These are phyloP conservation scores for Ormyrus rosae DNA, from an alignment of 2,888 invertebrate species.

Conservation along the genomic window DNA sequence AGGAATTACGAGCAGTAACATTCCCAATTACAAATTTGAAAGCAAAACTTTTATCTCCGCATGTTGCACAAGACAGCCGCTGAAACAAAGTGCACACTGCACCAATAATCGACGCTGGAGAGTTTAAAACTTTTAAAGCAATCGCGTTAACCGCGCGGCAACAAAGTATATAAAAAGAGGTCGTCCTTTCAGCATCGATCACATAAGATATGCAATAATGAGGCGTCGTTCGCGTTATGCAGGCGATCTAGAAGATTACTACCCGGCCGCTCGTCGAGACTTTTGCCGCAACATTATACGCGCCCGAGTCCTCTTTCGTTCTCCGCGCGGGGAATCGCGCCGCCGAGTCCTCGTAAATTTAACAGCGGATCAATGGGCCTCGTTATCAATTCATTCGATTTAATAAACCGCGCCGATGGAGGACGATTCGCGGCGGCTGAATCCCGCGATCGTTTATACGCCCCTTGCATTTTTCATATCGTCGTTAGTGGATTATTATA, in stretches of 20 bases:
- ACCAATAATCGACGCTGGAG: no score
- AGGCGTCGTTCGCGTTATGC: slow-evolving; percentile 35
- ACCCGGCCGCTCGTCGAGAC: slow-evolving; percentile 10
- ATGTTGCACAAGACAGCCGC: background rate
- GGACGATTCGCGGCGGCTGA: background rate
- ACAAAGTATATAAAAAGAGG: background rate
- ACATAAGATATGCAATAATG: slow-evolving; percentile 50
- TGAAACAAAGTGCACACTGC: background rate
- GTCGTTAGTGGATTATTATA: no score
- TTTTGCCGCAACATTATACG: slow-evolving; percentile 28
- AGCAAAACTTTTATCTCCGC: no score
- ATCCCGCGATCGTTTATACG: background rate
- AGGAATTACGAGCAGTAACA: no score
- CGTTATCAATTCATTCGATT: slow-evolving; percentile 30
- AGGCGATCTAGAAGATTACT: slow-evolving; percentile 50
- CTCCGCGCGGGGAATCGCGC: slow-evolving; percentile 10
- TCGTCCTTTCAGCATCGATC: slow-evolving; percentile 37
- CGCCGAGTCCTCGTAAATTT: slow-evolving; percentile 12
- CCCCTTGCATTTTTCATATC: no score
- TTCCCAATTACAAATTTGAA: no score
- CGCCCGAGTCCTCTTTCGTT: background rate
- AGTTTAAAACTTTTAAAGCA: slow-evolving; percentile 19
- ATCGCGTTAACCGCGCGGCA: background rate
- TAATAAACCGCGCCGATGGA: background rate
- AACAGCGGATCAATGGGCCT: slow-evolving; percentile 36